phyloP scores from a whole-genome alignment of 2,888 invertebrate species.

The Lomographa bimaculata region DNA sequence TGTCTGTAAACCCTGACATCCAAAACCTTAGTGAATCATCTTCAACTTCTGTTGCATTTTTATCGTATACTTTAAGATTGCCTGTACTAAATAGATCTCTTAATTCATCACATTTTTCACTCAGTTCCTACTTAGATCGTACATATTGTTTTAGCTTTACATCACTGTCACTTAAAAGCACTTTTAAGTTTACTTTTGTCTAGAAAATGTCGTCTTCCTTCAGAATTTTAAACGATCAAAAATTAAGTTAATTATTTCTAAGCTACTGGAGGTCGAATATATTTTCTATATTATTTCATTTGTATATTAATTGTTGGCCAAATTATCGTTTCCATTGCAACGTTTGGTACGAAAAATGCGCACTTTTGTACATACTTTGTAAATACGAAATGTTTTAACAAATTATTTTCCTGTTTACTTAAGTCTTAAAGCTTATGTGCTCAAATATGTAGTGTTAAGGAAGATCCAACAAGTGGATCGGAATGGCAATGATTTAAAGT shows the following conservation, averaged over 20 bases:
- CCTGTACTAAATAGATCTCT: slow-evolving; percentile 68
- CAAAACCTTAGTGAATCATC: slow-evolving; percentile 8
- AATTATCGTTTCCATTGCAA: slow-evolving; percentile 56
- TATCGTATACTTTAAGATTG: slow-evolving; percentile 58
- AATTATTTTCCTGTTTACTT: slow-evolving; percentile 63
- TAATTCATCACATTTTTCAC: slow-evolving; percentile 67
- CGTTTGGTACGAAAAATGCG: slow-evolving; percentile 48
- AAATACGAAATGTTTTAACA: slow-evolving; percentile 71
- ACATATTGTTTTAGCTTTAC: slow-evolving; percentile 65
- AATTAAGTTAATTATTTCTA: slow-evolving; percentile 48
- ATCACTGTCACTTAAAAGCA: slow-evolving; percentile 48
- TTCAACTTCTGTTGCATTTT: slow-evolving; percentile 67
- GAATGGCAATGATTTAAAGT: slow-evolving; percentile 30
- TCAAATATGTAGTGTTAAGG: slow-evolving; percentile 63
- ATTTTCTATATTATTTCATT: slow-evolving; percentile 53
- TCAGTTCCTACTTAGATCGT: slow-evolving; percentile 82
- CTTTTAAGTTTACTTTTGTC: slow-evolving; percentile 33
- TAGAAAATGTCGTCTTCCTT: slow-evolving; percentile 70
- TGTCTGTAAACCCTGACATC: slow-evolving; percentile 17
- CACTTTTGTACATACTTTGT: slow-evolving; percentile 79
- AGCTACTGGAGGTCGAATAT: slow-evolving; percentile 51
- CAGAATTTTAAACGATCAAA: slow-evolving; percentile 41
- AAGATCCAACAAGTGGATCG: slow-evolving; percentile 23
- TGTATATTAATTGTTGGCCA: slow-evolving; percentile 69
- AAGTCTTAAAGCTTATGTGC: slow-evolving; percentile 73